phyloP scores from a whole-genome alignment of 2,888 invertebrate species.

The Parnassius glacialis region DNA sequence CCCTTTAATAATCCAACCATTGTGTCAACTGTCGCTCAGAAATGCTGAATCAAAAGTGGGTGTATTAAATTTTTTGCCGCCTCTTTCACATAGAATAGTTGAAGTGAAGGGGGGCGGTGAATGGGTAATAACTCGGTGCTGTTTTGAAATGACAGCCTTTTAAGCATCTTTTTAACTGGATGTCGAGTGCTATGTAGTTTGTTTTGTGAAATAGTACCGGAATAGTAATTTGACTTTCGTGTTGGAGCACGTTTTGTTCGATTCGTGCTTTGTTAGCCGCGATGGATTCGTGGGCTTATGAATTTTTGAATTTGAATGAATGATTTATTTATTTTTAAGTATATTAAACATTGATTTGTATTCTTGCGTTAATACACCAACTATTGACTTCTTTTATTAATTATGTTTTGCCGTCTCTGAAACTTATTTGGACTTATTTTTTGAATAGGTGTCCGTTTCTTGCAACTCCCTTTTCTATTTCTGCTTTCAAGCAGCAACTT shows the following conservation, averaged over 20 bases:
- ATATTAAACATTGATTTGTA: background rate
- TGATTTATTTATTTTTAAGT: background rate
- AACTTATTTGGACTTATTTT: no score
- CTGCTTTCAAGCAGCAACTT: no score
- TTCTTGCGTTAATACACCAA: background rate
- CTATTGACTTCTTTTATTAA: no score
- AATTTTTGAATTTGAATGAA: background rate
- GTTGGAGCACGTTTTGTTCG: constrained; percentile 30
- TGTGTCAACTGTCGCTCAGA: constrained; percentile 75
- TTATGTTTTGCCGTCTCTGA: no score
- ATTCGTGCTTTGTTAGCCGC: constrained; percentile 19
- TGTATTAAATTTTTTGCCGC: constrained; percentile 60
- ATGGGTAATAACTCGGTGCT: constrained; percentile 64
- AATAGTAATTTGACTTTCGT: constrained; percentile 40
- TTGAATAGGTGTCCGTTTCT: no score
- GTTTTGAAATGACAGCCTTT: constrained; percentile 59
- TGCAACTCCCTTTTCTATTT: no score
- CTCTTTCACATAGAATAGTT: constrained; percentile 46
- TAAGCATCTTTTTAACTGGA: constrained; percentile 49
- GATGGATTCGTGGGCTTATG: constrained; percentile 2
- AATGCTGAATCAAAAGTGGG: constrained; percentile 73
- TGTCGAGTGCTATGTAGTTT: constrained; percentile 37
- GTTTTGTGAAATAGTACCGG: constrained; percentile 28
- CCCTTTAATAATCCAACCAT: constrained; percentile 65
- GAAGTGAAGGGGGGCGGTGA: constrained; percentile 50